Conservation (phyloP, 1,140 invertebrate genomes). For the Chionoecetes opilio region DNA sequence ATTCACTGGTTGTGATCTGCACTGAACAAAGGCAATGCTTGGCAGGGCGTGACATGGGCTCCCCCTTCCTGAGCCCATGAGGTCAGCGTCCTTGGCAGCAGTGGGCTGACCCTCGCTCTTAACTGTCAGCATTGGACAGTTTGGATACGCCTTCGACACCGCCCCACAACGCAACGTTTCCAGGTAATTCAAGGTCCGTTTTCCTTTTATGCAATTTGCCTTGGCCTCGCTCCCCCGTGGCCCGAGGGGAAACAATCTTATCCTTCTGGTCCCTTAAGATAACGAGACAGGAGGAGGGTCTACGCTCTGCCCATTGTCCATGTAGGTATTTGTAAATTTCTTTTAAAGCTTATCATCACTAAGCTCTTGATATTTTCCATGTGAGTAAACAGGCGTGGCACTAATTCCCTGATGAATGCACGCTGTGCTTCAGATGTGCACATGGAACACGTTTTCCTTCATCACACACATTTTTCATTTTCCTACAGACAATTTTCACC, state of each 20-base stretch:
- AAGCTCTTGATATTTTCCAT: neutral
- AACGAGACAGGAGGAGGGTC: neutral
- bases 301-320: neutral
- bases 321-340: neutral
- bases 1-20: too few relatives aligned
- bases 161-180: neutral
- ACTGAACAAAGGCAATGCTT: neutral
- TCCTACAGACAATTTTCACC: neutral
- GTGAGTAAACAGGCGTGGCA: neutral
- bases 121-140: neutral
- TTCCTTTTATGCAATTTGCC: conserved; percentile 19
- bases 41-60: neutral
- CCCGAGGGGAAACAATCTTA: neutral
- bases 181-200: neutral
- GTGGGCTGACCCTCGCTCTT: neutral
- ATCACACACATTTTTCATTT: neutral
- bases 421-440: neutral
- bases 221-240: neutral
- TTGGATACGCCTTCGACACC: neutral
- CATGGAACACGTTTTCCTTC: neutral
- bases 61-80: neutral
- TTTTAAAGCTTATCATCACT: neutral
- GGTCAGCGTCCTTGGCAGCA: too few relatives aligned
- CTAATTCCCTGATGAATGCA: conserved; percentile 2
- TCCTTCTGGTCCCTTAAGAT: neutral